Evolutionary conservation across 64 coral and sea anemone genomes (phyloP).

Genomic region (Acropora yongei): DNA sequence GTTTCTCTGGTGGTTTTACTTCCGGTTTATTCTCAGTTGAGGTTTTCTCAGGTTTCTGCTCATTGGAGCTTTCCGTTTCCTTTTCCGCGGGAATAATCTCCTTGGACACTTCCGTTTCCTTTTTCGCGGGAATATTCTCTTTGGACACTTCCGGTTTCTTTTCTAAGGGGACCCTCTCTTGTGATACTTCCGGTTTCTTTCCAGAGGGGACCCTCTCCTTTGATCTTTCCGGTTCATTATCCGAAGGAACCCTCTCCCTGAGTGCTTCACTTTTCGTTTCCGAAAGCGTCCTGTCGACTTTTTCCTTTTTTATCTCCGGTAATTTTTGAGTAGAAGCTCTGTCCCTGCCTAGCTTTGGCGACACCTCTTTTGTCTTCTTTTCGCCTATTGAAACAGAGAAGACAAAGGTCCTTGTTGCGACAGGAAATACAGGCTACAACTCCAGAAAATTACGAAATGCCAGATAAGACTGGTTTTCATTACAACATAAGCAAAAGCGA

Average conservation of each 20-base stretch:
- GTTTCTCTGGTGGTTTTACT: background rate
- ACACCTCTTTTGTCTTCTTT: slow-evolving; percentile 18
- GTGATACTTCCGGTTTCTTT: slow-evolving; percentile 17
- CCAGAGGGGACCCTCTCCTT: slow-evolving; percentile 3
- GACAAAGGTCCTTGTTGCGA: background rate
- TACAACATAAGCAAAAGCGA: no score
- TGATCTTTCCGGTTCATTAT: background rate
- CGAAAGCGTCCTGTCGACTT: background rate
- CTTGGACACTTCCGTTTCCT: background rate
- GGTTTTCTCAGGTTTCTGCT: slow-evolving; percentile 23
- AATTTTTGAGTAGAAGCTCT: background rate
- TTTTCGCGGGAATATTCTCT: background rate
- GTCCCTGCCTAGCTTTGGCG: background rate
- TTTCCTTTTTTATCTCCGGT: background rate
- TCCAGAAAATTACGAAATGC: no score
- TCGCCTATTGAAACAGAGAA: background rate
- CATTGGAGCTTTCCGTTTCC: background rate
- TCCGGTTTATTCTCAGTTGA: background rate
- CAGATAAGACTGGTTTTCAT: no score
- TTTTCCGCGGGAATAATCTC: background rate
- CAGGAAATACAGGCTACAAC: no score
- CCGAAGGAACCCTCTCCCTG: background rate
- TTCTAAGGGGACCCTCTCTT: slow-evolving; percentile 2
- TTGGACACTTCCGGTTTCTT: slow-evolving; percentile 6
- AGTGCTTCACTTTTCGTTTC: background rate